A percentile compares a stretch with the other conserved stretches of the same genome.
phyloP scores from a whole-genome alignment of 2,888 invertebrate genomes.

The Sesamia inferens region DNA sequence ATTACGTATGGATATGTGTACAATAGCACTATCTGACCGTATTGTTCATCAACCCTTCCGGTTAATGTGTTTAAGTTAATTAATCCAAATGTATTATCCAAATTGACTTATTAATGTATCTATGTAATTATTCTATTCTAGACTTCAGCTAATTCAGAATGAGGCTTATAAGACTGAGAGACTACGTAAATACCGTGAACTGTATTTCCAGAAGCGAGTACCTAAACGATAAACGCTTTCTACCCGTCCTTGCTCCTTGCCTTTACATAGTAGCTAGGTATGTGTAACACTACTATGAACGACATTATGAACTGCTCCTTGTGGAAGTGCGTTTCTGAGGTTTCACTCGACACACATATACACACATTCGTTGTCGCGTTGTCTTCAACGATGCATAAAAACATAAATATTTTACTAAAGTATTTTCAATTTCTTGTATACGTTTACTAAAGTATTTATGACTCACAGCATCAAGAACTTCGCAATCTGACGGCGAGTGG shows the following conservation, averaged over 20 bases:
- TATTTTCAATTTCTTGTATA: slow-evolving; percentile 63
- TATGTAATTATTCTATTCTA: slow-evolving; percentile 70
- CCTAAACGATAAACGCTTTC: slow-evolving; percentile 86
- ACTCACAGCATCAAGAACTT: slow-evolving; percentile 45
- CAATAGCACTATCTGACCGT: slow-evolving; percentile 79
- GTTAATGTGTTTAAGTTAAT: slow-evolving; percentile 56
- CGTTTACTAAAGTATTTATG: slow-evolving; percentile 58
- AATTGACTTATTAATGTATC: slow-evolving; percentile 61
- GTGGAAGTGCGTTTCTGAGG: slow-evolving; percentile 80
- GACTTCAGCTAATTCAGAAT: slow-evolving; percentile 80
- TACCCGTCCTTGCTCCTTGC: slow-evolving; percentile 90
- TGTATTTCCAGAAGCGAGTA: slow-evolving; percentile 86
- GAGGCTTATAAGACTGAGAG: slow-evolving; percentile 88
- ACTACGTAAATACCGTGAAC: slow-evolving; percentile 87
- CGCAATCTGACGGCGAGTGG: slow-evolving; percentile 29
- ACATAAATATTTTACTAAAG: slow-evolving; percentile 63
- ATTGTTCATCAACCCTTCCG: slow-evolving; percentile 64
- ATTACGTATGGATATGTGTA: slow-evolving; percentile 73
- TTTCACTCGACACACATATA: slow-evolving; percentile 69
- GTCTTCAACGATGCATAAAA: slow-evolving; percentile 68
- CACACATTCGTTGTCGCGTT: slow-evolving; percentile 65
- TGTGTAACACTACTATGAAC: slow-evolving; percentile 80
- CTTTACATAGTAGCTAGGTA: slow-evolving; percentile 88
- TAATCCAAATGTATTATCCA: slow-evolving; percentile 55
- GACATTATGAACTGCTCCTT: slow-evolving; percentile 76